A percentile compares a stretch with the other conserved stretches of the same genome.
phyloP scores from a whole-genome alignment of 2,113 vertebrate genomes.

The Eonycteris spelaea region DNA sequence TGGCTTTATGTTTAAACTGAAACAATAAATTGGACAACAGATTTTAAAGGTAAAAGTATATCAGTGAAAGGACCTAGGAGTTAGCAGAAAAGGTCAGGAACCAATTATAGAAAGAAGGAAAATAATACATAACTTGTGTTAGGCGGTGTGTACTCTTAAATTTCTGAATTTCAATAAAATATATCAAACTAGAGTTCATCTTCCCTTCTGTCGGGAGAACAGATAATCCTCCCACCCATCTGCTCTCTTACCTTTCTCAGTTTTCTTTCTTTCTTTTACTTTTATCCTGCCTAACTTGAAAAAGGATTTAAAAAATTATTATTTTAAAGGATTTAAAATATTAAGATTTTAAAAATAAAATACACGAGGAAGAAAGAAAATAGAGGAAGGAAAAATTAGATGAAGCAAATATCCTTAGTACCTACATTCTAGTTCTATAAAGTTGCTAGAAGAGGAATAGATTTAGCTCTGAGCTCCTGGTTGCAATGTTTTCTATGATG shows the following conservation, averaged over 20 bases:
- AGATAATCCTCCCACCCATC: neutral
- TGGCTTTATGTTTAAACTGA: neutral
- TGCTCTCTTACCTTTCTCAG: slow-evolving; percentile 36
- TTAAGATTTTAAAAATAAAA: slow-evolving; percentile 17
- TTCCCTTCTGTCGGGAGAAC: slow-evolving; percentile 34
- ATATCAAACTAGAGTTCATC: slow-evolving; percentile 25
- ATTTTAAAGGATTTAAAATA: neutral
- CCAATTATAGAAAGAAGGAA: neutral
- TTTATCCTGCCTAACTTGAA: neutral
- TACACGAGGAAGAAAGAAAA: neutral
- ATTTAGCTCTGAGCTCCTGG: neutral
- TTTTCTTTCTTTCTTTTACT: slow-evolving; percentile 4
- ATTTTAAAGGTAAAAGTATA: neutral
- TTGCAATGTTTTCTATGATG: neutral
- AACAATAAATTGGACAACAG: slow-evolving; percentile 18
- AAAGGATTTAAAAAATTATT: slow-evolving; percentile 12
- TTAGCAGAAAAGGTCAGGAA: slow-evolving; percentile 23
- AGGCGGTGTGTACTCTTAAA: neutral
- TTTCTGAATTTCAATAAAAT: slow-evolving; percentile 33
- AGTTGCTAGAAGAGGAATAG: neutral
- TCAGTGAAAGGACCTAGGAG: neutral
- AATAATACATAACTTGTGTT: neutral
- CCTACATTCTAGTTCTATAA: neutral
- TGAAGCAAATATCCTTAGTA: neutral
- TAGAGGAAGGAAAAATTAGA: neutral